phyloP scores from a whole-genome alignment of 2,797 vertebrate species.

The Rachycentron canadum region DNA sequence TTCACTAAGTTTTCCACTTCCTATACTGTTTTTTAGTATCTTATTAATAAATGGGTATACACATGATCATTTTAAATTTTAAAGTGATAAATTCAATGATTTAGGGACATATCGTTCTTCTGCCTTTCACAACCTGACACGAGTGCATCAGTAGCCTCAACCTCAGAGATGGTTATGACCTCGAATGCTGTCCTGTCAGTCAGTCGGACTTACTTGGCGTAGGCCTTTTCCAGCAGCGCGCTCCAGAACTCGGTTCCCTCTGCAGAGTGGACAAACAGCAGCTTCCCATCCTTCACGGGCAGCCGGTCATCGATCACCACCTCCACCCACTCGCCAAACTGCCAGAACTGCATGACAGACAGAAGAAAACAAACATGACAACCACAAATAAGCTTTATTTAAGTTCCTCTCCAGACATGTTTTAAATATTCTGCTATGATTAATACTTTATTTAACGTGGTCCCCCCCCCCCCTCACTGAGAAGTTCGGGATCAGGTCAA shows the following conservation, averaged over 20 bases:
- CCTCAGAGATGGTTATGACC: background rate
- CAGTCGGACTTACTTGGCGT: conserved; percentile 91
- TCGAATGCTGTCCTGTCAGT: background rate
- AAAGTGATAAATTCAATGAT: background rate
- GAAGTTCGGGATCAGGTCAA: no score
- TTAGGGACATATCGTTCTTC: no score
- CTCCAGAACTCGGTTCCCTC: conserved; percentile 97
- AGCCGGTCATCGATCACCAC: conserved; percentile 95
- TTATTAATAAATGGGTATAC: no score
- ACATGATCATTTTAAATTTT: background rate
- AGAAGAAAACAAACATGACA: background rate
- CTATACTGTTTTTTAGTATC: background rate
- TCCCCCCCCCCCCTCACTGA: no score
- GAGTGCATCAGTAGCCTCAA: background rate
- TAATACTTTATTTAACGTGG: no score
- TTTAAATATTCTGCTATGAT: no score
- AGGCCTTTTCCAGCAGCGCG: conserved; percentile 95
- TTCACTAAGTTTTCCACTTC: background rate
- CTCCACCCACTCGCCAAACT: conserved; percentile 96
- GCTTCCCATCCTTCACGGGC: conserved; percentile 91
- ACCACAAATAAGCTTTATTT: background rate
- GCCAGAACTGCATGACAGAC: conserved; percentile 91
- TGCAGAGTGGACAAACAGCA: conserved; percentile 94
- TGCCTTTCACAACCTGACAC: background rate
- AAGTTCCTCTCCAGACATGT: no score